Percentiles rank a stretch among this genome's conserved stretches.
Conservation (phyloP, 2,888 invertebrate genomes). For the Pandemis heparana region DNA sequence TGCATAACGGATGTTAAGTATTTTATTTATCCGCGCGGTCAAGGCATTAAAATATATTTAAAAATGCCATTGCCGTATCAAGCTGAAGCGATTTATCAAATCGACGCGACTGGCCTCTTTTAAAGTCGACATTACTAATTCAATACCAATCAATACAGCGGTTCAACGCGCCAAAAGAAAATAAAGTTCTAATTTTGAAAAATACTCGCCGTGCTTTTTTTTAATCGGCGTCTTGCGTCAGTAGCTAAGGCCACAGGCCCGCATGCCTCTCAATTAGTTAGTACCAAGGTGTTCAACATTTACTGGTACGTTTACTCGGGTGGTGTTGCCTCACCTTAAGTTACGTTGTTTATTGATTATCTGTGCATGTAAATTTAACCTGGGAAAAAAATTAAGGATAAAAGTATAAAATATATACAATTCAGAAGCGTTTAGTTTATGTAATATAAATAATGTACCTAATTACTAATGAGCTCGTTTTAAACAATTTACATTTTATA, state of each 20-base stretch:
- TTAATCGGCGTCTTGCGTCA: constrained; percentile 18
- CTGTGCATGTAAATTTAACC: neutral
- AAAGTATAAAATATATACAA: too few relatives aligned
- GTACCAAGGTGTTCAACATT: constrained; percentile 51
- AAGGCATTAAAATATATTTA: constrained; percentile 16
- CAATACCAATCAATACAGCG: neutral
- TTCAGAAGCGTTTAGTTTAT: too few relatives aligned
- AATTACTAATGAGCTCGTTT: too few relatives aligned
- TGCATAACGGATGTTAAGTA: constrained; percentile 30
- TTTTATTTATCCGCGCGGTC: constrained; percentile 21
- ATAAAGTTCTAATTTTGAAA: neutral
- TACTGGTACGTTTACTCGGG: constrained; percentile 39
- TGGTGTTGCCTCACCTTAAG: constrained; percentile 27
- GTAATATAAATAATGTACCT: too few relatives aligned
- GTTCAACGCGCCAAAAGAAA: neutral
- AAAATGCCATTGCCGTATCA: constrained; percentile 3
- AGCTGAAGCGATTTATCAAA: neutral
- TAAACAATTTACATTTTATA: too few relatives aligned
- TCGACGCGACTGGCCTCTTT: neutral
- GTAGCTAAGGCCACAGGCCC: constrained; percentile 28
- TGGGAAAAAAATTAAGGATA: neutral
- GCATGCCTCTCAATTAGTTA: constrained; percentile 43
- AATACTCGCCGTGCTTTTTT: neutral
- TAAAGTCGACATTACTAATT: neutral
- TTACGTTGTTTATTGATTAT: constrained; percentile 11